Percentiles rank a stretch among this genome's conserved stretches.
Conservation (phyloP, 2,888 invertebrate species). For the Busseola fusca region DNA sequence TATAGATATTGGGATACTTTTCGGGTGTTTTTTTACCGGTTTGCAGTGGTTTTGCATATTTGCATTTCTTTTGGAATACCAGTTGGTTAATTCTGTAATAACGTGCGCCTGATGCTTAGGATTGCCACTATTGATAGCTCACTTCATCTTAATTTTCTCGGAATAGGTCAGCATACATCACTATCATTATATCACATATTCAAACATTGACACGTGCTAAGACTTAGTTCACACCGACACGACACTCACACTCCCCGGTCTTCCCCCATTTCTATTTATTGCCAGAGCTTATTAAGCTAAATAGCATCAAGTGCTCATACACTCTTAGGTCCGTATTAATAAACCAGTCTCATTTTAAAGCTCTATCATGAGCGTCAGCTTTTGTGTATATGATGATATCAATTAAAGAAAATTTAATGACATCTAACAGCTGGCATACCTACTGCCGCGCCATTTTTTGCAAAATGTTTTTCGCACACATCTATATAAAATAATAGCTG, state of each 20-base stretch:
- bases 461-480: no score
- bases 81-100: neutral
- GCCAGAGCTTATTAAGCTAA: constrained; percentile 11
- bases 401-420: neutral
- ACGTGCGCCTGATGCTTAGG: no score
- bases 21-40: neutral
- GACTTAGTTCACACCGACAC: neutral
- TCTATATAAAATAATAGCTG: no score
- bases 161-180: neutral
- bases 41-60: neutral
- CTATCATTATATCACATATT: neutral
- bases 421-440: neutral
- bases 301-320: constrained; percentile 4
- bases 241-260: neutral
- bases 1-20: neutral
- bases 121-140: neutral
- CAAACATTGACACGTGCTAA: neutral
- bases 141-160: neutral
- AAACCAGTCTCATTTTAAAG: constrained; percentile 16
- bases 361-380: neutral
- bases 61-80: neutral
- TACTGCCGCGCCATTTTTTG: no score
- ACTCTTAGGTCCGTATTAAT: neutral
- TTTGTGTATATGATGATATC: neutral
- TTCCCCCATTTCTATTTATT: neutral